Evolutionary conservation across 2,888 invertebrate genomes (phyloP), one percentile per base, ranked within the genome.

Genomic region (Drosophila subsilvestris): DNA sequence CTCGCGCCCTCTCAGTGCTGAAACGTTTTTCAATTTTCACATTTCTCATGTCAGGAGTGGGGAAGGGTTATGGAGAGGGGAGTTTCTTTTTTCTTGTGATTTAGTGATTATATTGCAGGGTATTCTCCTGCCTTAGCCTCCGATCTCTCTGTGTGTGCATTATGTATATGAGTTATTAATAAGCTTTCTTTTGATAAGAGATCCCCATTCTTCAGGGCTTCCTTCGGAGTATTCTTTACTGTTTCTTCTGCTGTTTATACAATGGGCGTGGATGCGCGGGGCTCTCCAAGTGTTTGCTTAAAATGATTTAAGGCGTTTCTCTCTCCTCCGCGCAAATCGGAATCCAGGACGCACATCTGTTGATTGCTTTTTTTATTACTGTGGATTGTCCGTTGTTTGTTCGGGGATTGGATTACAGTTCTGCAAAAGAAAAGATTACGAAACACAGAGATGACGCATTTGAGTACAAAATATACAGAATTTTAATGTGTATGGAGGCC

Each of bases 21-120:
- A 63, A 63, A 55, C 68, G 79, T 79, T 84, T 88, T 88, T 88
- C 88, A 85, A 88, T 85, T 85, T 88, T 88, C 86, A 84, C 86
- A 83, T 88, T 85, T 83, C 86, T 80, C 75, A 78, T 74, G 84
- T 66, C 79, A 61, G 71, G 37, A 49, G 48, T 10, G 4, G 0
- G 10, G 32, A 1, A 5, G 63, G 43, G 53, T 62, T 73, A 53
- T 56, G 55, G 47, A 6, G 8, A 9, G 6, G 27, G 9, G 27
- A 9, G 27, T 27, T 58, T 45, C 48, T 17, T 25, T 29, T 20
- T 25, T 25, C n/a, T 70, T 75, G 80, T 85, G 88, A 88, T 88
- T 84, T 86, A 83, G 84, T 66, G 88, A 82, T 82, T 82, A 74
- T 65, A 60, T 47, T 68, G 14, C 37, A 37, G 67, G 48, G 27